These are phyloP conservation scores for Norana najaformis DNA, from an alignment of 2,888 invertebrate genomes.

Conservation along the genomic window DNA sequence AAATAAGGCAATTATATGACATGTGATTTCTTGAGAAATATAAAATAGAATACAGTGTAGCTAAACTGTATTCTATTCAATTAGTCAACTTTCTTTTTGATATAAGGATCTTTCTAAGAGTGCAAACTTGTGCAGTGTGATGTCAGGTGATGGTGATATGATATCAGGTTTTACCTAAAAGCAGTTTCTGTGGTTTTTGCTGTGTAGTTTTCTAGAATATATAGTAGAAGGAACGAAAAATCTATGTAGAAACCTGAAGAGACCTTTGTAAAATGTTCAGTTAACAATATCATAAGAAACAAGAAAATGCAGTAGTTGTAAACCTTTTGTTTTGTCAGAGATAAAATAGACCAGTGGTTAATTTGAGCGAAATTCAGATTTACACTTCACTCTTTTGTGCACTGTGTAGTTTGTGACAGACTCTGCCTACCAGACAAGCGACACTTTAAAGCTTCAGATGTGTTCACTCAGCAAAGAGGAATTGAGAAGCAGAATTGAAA, in stretches of 20 bases:
- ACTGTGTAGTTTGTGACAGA: background rate
- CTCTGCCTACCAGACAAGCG: constrained; percentile 19
- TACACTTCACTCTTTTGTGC: background rate
- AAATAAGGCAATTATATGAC: background rate
- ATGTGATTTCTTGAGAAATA: background rate
- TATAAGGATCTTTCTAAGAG: background rate
- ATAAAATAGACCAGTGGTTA: background rate
- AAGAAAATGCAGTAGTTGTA: no score
- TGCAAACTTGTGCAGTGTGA: no score
- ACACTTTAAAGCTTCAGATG: background rate
- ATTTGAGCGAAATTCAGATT: background rate
- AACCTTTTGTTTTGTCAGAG: no score
- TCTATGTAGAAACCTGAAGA: background rate
- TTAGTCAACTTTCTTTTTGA: background rate
- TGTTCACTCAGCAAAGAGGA: constrained; percentile 22
- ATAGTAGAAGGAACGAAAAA: background rate
- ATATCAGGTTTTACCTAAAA: background rate
- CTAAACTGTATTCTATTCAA: background rate
- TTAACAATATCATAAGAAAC: no score
- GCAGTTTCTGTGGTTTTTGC: background rate
- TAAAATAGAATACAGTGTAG: background rate
- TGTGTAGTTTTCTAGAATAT: background rate
- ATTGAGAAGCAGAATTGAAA: background rate
- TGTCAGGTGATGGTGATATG: no score
- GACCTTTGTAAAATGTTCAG: no score